These are phyloP conservation scores for Pterois miles DNA, from an alignment of 2,797 vertebrate genomes.

Conservation along the genomic window DNA sequence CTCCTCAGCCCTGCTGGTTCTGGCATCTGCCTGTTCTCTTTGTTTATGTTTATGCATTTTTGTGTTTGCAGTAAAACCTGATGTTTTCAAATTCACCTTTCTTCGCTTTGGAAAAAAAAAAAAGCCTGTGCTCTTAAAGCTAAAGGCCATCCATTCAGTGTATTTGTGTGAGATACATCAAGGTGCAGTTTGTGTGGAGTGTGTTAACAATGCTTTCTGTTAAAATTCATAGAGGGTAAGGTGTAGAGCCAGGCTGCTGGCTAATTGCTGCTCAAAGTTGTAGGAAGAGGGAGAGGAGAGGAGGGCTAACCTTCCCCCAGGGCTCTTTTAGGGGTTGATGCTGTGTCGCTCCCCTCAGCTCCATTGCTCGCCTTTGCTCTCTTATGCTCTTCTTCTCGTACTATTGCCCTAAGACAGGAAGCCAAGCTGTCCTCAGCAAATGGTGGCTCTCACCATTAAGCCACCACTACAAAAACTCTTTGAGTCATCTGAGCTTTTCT, in stretches of 20 bases:
- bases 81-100: conserved; percentile 39
- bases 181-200: conserved; percentile 23
- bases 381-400: conserved; percentile 63
- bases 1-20: conserved; percentile 38
- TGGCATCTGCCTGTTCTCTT: conserved; percentile 31
- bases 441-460: conserved; percentile 34
- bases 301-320: conserved; percentile 79
- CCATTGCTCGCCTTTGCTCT: conserved; percentile 59
- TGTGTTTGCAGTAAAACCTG: conserved; percentile 22
- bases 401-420: conserved; percentile 75
- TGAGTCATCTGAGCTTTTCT: conserved; percentile 49
- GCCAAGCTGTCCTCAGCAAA: conserved; percentile 66
- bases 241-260: conserved; percentile 57
- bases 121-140: conserved; percentile 1
- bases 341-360: conserved; percentile 54
- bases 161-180: conserved; percentile 8
- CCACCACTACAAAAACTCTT: conserved; percentile 50
- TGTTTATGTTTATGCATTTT: conserved; percentile 35
- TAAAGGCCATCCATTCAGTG: conserved; percentile 17
- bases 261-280: conserved; percentile 72
- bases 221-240: conserved; percentile 63
- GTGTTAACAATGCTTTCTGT: conserved; percentile 38
- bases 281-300: conserved; percentile 41
- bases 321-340: conserved; percentile 73
- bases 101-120: conserved; percentile 22